Base-by-base conservation (phyloP, 2,888 invertebrate genomes). In the Hybos culiciformis region DNA sequence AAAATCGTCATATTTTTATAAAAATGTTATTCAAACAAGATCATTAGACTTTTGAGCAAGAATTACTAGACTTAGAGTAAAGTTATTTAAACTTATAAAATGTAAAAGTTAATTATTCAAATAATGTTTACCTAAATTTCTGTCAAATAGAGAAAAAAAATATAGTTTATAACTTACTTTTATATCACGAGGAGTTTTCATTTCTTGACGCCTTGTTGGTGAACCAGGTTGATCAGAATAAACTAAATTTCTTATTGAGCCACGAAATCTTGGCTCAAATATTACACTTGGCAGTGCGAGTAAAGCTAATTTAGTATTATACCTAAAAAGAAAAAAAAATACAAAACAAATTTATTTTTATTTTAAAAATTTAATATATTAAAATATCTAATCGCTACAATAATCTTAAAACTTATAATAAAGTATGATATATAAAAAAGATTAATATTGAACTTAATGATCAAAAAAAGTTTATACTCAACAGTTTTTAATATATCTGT, bases 201-300 rank as follows among this genome's bases (percentile, higher is more conserved):
- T 78, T 67, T 91, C 88, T 67, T 93, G 90, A 42, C 90, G 71
- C 54, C 84, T 69, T 0, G 85, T 80, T 17, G 78, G 73, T 48
- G 80, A 79, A 14, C 80, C 83, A 29, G 85, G 83, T 40, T 81
- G 75, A 59, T 90, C 88, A 19, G 83, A 85, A 67, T 88, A 90
- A 47, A 93, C 85, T 53, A 97, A 71, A 67, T 96, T 96, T 46
- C 93, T 72, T 19, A 97, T 83, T 26, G 86, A 78, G 1, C 94
- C 96, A 31, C 83, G 78, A 66, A 92, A 92, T 56, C 88, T 75
- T 3, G 92, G 92, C 67, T 93, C 92, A 62, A 91, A 92, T 54
- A 91, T 86, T 47, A 90, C 92, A 51, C 87, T 87, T 4, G 91
- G 91, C 50, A 92, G 67, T 2, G 92, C 87, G 47, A 94, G 69